phyloP scores from a whole-genome alignment of 2,797 vertebrate genomes.

The Lepidocolaptes lacrymiger region DNA sequence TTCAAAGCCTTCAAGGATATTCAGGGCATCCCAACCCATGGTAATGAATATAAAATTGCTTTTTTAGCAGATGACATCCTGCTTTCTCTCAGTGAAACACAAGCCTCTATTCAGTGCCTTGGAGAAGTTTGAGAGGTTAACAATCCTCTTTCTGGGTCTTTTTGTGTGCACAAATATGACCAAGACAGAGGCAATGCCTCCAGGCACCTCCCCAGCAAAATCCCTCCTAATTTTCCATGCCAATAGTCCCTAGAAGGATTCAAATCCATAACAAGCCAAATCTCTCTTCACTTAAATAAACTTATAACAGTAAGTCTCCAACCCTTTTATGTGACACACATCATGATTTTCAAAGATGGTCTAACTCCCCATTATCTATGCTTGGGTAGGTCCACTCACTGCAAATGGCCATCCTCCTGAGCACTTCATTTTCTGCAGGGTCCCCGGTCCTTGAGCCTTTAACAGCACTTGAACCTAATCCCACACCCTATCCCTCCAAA shows the following conservation, averaged over 20 bases:
- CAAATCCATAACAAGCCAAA: constrained; percentile 38
- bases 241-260: constrained; percentile 7
- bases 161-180: constrained; percentile 33
- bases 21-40: constrained; percentile 11
- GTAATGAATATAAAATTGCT: constrained; percentile 53
- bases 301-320: constrained; percentile 48
- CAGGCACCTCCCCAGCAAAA: constrained; percentile 53
- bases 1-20: constrained; percentile 56
- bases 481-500: neutral
- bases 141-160: constrained; percentile 8
- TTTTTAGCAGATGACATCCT: constrained; percentile 59
- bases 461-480: neutral
- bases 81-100: constrained; percentile 58
- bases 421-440: constrained; percentile 18
- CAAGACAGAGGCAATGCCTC: constrained; percentile 45
- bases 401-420: neutral
- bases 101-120: constrained; percentile 52
- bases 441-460: neutral
- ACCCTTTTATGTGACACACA: constrained; percentile 54
- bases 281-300: constrained; percentile 58
- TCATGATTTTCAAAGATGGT: constrained; percentile 47
- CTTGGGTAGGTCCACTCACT: constrained; percentile 47
- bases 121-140: constrained; percentile 19
- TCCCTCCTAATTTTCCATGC: constrained; percentile 47
- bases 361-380: constrained; percentile 29